Base-by-base conservation (phyloP, 1,140 invertebrate species). In the Ostrea denselamellosa region DNA sequence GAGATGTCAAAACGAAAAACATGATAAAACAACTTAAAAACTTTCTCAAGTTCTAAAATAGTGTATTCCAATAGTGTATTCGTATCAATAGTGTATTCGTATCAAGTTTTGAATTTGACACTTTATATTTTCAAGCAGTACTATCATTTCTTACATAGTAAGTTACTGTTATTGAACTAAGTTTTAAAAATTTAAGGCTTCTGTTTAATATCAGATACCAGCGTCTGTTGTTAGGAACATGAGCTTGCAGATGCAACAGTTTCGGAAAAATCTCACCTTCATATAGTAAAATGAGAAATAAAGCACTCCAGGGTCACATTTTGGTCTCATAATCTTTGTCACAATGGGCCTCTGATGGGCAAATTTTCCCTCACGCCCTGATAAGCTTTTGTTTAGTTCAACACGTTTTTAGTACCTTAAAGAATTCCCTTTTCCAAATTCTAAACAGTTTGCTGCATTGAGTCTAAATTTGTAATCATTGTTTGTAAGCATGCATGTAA, bases 361-460 rank as follows among this genome's bases (percentile, higher is more conserved):
- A 77, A 28, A 14, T 77, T 77, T 77, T 77, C 68, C 68, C 68
- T 17, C 25, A 62, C 68, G 28, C 68, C 68, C 68, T 77, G 68
- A 77, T 77, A 77, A 77, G 68, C 25, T 25, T 71, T 12, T 44
- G 28, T 77, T 71, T 10, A 28, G 22, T 5, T 25, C 25, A 25
- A 22, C 5, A 28, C 14, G 68, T 34, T 12, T 77, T 19, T 34
- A 10, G 10, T 71, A 28, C 28, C 68, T 28, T 71, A 34, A 77
- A 34, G 28, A 44, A 44, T 44, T 44, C 1, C 34, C 34, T 44
- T 44, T 44, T 44, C 34, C 34, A 44, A 44, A 44, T 44, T 44
- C 34, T 44, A 44, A 44, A 44, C 34, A 44, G 34, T 44, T 44
- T 1, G 5, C 34, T 44, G 5, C 34, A 44, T 44, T 44, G 34